Percentiles rank a stretch among this genome's conserved stretches.
Conservation (phyloP, 2,888 invertebrate genomes). For the Rotaria sp. region DNA sequence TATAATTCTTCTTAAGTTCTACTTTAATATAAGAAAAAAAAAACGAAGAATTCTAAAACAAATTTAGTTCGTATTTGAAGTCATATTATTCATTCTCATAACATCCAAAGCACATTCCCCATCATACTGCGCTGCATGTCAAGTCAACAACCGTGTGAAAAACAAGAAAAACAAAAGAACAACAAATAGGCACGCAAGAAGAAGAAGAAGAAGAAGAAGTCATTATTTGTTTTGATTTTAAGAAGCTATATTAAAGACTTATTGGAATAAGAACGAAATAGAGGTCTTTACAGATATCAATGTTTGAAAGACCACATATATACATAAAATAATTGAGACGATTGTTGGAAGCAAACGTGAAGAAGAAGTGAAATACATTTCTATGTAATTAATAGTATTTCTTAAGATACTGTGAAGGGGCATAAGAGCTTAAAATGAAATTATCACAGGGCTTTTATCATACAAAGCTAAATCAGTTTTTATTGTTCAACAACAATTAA, state of each 20-base stretch:
- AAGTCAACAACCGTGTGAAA: neutral
- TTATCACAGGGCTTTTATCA: neutral
- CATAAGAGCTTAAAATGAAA: neutral
- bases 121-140: neutral
- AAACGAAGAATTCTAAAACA: neutral
- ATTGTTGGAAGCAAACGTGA: neutral
- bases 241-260: neutral
- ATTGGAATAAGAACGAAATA: neutral
- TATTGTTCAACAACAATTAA: conserved; percentile 22
- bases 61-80: neutral
- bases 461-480: neutral
- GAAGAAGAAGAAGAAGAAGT: neutral
- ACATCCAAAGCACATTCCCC: neutral
- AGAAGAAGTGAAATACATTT: neutral
- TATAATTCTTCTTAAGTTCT: neutral
- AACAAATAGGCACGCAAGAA: neutral
- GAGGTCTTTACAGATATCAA: neutral
- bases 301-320: neutral
- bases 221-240: neutral
- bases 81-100: neutral
- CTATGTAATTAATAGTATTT: neutral
- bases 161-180: neutral
- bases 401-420: neutral
- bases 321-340: neutral
- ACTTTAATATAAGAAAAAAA: neutral